Conservation (phyloP, 92 coral and sea anemone genomes). For the Diadumene lineata region DNA sequence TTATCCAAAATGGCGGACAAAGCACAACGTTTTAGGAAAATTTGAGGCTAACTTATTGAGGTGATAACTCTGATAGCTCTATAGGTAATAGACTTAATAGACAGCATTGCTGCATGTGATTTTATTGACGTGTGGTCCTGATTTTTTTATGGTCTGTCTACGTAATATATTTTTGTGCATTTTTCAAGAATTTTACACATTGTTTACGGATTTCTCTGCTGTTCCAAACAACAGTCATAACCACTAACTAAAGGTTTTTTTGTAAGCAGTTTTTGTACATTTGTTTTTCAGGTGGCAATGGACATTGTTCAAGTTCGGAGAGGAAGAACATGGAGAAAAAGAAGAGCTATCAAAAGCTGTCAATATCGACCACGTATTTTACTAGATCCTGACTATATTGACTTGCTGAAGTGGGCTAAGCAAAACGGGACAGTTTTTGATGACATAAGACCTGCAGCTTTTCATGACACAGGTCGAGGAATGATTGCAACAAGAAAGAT, state of each 20-base stretch:
- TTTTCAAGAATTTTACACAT: no score
- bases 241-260: no score
- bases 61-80: neutral
- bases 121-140: no score
- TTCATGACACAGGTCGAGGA: constrained; percentile 81
- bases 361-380: constrained; percentile 17
- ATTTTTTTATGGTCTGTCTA: no score
- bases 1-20: constrained; percentile 49
- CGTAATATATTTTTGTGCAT: no score
- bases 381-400: constrained; percentile 58
- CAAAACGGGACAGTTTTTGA: constrained; percentile 68
- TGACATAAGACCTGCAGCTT: constrained; percentile 67
- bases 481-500: constrained; percentile 64
- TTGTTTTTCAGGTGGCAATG: no score
- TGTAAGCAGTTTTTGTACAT: no score
- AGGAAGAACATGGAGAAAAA: constrained; percentile 58
- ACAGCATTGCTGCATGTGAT: no score
- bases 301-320: no score
- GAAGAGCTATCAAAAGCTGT: constrained; percentile 25
- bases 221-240: no score
- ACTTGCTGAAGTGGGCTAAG: constrained; percentile 86
- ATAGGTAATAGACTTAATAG: no score
- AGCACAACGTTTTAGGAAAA: neutral
- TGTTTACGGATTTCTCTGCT: no score
- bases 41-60: neutral